A percentile compares a stretch with the other conserved stretches of the same genome.
Evolutionary conservation across 2,797 vertebrate genomes (phyloP).

Genomic region (Artibeus jamaicensis): DNA sequence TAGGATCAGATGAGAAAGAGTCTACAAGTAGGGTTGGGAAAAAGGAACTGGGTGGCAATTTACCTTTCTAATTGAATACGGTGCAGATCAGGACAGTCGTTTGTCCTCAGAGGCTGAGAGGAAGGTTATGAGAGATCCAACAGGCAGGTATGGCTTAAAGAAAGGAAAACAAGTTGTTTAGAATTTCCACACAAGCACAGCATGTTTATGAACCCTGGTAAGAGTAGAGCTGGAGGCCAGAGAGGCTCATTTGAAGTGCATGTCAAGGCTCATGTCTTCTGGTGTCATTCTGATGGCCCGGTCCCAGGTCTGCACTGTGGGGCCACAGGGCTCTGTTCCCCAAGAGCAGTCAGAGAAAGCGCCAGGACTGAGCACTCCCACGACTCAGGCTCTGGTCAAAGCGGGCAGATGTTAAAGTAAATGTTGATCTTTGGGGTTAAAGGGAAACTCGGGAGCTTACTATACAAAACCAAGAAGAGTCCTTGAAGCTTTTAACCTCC

Average conservation of each 20-base stretch:
- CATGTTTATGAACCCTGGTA: neutral
- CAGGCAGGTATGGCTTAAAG: neutral
- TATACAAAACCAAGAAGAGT: slow-evolving; percentile 68
- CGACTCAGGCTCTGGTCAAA: slow-evolving; percentile 60
- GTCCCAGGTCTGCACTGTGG: neutral
- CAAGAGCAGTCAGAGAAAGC: neutral
- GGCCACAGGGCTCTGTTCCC: neutral
- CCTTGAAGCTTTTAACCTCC: slow-evolving; percentile 78
- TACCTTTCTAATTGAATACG: neutral
- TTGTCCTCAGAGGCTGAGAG: neutral
- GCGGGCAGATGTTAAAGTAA: slow-evolving; percentile 70
- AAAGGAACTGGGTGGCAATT: neutral
- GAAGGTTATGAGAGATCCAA: neutral
- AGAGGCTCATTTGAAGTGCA: neutral
- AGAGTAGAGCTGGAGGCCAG: neutral
- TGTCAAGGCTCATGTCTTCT: neutral
- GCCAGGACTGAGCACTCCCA: slow-evolving; percentile 30
- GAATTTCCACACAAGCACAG: neutral
- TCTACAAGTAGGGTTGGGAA: neutral
- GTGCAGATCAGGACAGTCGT: neutral
- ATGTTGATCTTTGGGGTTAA: slow-evolving; percentile 75
- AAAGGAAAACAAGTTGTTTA: neutral
- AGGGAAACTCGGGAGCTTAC: slow-evolving; percentile 64
- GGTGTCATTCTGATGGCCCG: neutral
- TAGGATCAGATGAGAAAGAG: neutral